phyloP scores from a whole-genome alignment of 1,140 invertebrate genomes.

The Trialeurodes vaporariorum region DNA sequence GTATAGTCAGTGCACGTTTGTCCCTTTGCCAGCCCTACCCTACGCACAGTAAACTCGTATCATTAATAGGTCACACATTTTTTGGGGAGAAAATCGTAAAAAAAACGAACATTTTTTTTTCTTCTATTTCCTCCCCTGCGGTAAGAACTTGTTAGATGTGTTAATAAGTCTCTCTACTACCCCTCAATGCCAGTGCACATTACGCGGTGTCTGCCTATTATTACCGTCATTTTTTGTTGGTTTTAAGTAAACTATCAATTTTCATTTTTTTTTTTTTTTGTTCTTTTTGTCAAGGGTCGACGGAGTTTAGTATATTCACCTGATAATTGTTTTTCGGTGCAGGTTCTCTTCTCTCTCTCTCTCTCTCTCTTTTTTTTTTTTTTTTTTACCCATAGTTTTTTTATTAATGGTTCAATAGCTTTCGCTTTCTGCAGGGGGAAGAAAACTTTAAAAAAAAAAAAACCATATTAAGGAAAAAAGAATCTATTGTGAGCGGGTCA shows the following conservation, averaged over 20 bases:
- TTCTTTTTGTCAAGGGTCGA: no score
- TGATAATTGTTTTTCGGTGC: neutral
- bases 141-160: neutral
- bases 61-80: neutral
- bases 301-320: neutral
- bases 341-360: neutral
- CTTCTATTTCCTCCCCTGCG: neutral
- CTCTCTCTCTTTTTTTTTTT: neutral
- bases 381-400: neutral
- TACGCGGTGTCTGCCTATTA: neutral
- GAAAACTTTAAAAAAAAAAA: neutral
- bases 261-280: neutral
- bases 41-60: neutral
- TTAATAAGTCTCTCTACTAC: neutral
- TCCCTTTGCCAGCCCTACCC: neutral
- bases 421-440: neutral
- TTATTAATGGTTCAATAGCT: neutral
- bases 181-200: neutral
- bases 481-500: neutral
- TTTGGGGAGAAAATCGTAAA: neutral
- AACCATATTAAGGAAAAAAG: no score
- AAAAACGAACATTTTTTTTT: neutral
- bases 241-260: constrained; percentile 1
- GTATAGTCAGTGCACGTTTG: neutral
- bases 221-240: neutral